Conservation (phyloP, 2,888 invertebrate genomes). For the Campoplex nolae region DNA sequence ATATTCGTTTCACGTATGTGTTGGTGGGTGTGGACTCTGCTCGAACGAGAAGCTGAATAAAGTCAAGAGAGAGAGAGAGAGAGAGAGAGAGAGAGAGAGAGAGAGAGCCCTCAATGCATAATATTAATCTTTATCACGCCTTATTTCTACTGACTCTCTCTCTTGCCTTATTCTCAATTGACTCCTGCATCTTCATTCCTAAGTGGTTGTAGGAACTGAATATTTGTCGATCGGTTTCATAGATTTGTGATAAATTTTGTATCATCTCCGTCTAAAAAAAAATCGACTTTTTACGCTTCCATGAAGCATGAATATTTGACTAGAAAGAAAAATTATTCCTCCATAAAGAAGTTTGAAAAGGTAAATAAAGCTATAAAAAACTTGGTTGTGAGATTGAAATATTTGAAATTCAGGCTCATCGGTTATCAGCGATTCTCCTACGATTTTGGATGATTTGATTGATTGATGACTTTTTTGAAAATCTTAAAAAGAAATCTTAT, state of each 20-base stretch:
- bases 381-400: neutral
- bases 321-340: too few relatives aligned
- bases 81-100: slow-evolving; percentile 59
- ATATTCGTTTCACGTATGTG: neutral
- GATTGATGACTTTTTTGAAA: neutral
- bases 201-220: neutral
- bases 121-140: slow-evolving; percentile 52
- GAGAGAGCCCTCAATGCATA: slow-evolving; percentile 71
- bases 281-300: neutral
- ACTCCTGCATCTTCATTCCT: neutral
- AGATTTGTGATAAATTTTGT: too few relatives aligned
- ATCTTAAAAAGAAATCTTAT: neutral
- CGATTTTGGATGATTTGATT: neutral
- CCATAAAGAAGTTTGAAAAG: neutral
- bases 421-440: neutral
- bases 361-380: neutral
- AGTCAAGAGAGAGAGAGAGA: slow-evolving; percentile 50
- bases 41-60: slow-evolving; percentile 31
- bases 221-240: neutral
- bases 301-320: too few relatives aligned
- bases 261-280: too few relatives aligned
- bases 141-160: neutral
- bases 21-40: slow-evolving; percentile 46
- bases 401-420: neutral
- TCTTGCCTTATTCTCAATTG: neutral